These are phyloP conservation scores for Monoplex corrugatus DNA, from an alignment of 2,888 invertebrate species.

Conservation along the genomic window DNA sequence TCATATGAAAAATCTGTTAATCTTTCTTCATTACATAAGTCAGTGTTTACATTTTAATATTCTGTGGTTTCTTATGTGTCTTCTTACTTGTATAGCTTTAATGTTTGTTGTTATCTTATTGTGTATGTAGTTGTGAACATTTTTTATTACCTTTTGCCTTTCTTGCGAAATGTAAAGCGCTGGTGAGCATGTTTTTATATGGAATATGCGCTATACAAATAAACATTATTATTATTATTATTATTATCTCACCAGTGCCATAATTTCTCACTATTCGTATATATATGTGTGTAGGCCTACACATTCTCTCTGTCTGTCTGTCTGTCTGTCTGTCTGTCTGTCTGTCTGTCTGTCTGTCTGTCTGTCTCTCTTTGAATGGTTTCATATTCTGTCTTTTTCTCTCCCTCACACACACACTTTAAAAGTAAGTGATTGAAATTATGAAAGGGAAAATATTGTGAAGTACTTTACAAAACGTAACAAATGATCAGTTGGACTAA, in stretches of 20 bases:
- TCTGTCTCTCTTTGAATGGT: too few species aligned
- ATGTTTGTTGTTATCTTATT: not conserved
- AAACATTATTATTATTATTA: not conserved
- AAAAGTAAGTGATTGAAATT: too few species aligned
- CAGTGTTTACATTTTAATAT: too few species aligned
- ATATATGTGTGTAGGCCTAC: not conserved
- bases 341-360: not conserved
- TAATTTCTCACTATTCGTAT: not conserved
- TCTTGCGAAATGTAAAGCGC: not conserved
- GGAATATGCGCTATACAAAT: not conserved
- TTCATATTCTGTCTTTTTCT: not conserved
- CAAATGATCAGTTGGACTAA: too few species aligned
- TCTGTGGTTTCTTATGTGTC: too few species aligned
- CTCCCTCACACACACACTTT: not conserved
- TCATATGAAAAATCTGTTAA: too few species aligned
- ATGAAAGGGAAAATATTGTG: too few species aligned
- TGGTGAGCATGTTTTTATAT: not conserved
- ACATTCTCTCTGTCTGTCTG: not conserved
- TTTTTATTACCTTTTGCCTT: not conserved
- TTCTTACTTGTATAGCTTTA: not conserved
- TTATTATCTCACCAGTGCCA: not conserved
- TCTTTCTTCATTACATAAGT: too few species aligned
- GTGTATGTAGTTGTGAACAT: not conserved
- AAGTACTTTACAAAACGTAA: too few species aligned
- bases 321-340: not conserved